Evolutionary conservation across 2,797 vertebrate species (phyloP).

Genomic region (Microctenopoma lineatum): DNA sequence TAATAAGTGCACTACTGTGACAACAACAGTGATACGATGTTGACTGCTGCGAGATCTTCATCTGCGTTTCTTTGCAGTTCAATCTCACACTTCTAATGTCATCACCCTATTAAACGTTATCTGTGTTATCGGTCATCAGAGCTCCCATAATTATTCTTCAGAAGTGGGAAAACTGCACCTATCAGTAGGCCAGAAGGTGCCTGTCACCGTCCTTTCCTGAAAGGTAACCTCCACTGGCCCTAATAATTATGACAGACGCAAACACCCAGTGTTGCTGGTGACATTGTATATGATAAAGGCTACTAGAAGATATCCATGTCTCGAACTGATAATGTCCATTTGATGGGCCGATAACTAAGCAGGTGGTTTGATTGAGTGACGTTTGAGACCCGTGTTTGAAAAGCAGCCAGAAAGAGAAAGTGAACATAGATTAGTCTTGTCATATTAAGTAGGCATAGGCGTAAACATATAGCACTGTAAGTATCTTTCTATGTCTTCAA

Average conservation of each 20-base stretch:
- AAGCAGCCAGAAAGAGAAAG: background rate
- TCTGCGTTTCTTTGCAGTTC: conserved; percentile 25
- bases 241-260: background rate
- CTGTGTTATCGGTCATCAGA: background rate
- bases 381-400: background rate
- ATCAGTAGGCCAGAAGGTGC: background rate
- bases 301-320: too few species aligned
- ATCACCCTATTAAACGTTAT: background rate
- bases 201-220: too few species aligned
- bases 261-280: background rate
- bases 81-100: background rate
- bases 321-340: background rate
- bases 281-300: background rate
- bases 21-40: conserved; percentile 47
- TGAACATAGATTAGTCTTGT: background rate
- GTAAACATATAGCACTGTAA: background rate
- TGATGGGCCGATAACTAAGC: background rate
- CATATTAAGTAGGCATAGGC: background rate
- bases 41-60: conserved; percentile 47
- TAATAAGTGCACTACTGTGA: conserved; percentile 15
- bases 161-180: background rate
- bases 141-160: background rate
- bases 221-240: too few species aligned
- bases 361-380: background rate
- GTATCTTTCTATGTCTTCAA: background rate